Percentiles rank a stretch among this genome's conserved stretches.
Conservation (phyloP, 2,113 vertebrate genomes). For the Engraulis encrasicolus region DNA sequence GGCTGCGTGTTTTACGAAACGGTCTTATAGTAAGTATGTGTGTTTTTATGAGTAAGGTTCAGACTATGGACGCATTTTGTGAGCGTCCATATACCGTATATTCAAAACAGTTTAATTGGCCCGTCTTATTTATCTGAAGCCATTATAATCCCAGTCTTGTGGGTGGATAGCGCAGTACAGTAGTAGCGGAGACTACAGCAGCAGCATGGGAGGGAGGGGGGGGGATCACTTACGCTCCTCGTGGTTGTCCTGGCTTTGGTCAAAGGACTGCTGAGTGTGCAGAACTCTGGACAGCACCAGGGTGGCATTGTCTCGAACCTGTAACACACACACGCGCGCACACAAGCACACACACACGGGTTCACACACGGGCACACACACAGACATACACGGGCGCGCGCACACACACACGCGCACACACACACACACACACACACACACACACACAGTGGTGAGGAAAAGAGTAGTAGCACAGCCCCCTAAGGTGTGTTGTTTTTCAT, state of each 20-base stretch:
- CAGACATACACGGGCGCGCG: background rate
- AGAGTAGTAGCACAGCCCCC: constrained; percentile 27
- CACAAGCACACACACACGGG: constrained; percentile 55
- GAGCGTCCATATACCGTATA: no score
- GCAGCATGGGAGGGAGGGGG: no score
- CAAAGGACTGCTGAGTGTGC: constrained; percentile 88
- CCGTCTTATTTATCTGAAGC: background rate
- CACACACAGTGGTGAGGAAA: constrained; percentile 6
- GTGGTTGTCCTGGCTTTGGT: constrained; percentile 93
- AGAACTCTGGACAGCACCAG: constrained; percentile 88
- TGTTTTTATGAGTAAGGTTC: no score
- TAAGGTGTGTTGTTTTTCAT: constrained; percentile 43
- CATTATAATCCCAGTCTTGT: background rate
- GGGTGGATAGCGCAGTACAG: background rate
- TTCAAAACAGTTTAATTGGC: background rate
- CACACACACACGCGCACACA: constrained; percentile 7
- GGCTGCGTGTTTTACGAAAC: background rate
- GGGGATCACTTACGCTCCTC: constrained; percentile 86
- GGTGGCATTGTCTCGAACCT: constrained; percentile 93
- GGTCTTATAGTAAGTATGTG: no score
- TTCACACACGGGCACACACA: background rate
- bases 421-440: background rate
- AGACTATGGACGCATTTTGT: no score
- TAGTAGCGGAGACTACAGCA: no score
- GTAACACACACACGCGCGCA: constrained; percentile 45